phyloP scores from a whole-genome alignment of 53 echinoderm and acorn worm species.

The Actinopyga echinites region DNA sequence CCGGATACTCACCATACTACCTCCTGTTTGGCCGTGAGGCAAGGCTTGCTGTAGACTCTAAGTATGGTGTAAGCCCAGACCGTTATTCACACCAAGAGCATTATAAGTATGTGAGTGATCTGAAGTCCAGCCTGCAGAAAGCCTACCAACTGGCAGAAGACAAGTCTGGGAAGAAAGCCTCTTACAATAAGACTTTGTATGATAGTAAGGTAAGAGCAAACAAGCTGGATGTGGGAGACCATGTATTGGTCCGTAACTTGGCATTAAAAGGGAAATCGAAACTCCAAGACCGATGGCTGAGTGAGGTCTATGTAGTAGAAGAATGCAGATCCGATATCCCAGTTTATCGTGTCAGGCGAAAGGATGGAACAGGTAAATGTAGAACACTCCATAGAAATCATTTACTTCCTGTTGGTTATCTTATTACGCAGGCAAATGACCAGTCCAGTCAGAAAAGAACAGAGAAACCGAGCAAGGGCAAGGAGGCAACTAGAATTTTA shows the following conservation, averaged over 20 bases:
- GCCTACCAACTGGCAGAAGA: conserved; percentile 40
- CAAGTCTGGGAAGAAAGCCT: conserved; percentile 29
- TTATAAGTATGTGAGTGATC: conserved; percentile 39
- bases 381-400: background rate
- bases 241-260: conserved; percentile 44
- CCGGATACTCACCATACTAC: conserved; percentile 56
- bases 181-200: conserved; percentile 38
- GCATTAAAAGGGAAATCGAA: conserved; percentile 45
- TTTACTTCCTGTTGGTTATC: background rate
- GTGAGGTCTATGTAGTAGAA: conserved; percentile 11
- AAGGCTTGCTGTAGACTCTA: conserved; percentile 37
- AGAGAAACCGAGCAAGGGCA: background rate
- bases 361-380: background rate
- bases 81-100: conserved; percentile 11
- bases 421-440: background rate
- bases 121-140: conserved; percentile 10
- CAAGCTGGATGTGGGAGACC: conserved; percentile 19
- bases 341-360: background rate
- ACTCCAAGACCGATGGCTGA: conserved; percentile 31
- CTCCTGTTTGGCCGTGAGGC: conserved; percentile 59
- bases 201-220: background rate
- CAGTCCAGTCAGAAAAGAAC: background rate
- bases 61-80: conserved; percentile 15
- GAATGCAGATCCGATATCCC: conserved; percentile 15
- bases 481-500: too few species aligned